Evolutionary conservation across 2,113 vertebrate genomes (phyloP), one percentile per base, ranked within the genome.

Genomic region (Elephantulus edwardii): DNA sequence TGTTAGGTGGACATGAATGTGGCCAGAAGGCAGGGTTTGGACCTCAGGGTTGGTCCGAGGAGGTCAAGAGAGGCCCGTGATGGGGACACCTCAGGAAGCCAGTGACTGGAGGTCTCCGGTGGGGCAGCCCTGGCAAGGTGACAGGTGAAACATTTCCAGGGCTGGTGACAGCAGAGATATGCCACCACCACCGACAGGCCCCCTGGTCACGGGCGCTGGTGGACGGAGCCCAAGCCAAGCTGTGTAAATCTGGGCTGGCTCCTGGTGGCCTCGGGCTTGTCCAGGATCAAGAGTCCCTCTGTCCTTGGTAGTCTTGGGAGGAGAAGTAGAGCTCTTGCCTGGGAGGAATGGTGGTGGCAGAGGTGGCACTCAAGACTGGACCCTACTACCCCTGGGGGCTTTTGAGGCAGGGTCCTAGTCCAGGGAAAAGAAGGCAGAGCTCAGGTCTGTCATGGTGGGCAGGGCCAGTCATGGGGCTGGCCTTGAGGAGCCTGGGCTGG

Each of bases 41-140:
- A 54, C 81, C 62, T 0, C 1, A 1, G 70, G 14, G 8, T 40
- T 66, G 82, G 40, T 58, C 10, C 0, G 0, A 28, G 28, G 35
- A 35, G 54, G 56, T 7, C 20, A 24, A n/a, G n/a, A n/a, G n/a
- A n/a, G n/a, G n/a, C 58, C 6, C 3, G 0, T 0, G 22, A 28
- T 28, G 56, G 35, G 35, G 17, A 16, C n/a, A 19, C 17, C 64
- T n/a, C 66, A 22, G 66, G 35, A 68, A 20, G 35, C 66, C 66
- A 68, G 35, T 5, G 30, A 30, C 56, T 17, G 11, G 19, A 33
- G 22, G 2, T 9, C 20, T 20, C 46, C 0, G 1, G 2, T 17
- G 66, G 48, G 68, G 7, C 28, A 26, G 58, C 46, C 75, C 40
- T 71, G 33, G 48, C 11, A 9, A 0, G 5, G 17, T 24, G 22